Conservation (phyloP, 1,140 invertebrate genomes). For the Zaprionus inermis region DNA sequence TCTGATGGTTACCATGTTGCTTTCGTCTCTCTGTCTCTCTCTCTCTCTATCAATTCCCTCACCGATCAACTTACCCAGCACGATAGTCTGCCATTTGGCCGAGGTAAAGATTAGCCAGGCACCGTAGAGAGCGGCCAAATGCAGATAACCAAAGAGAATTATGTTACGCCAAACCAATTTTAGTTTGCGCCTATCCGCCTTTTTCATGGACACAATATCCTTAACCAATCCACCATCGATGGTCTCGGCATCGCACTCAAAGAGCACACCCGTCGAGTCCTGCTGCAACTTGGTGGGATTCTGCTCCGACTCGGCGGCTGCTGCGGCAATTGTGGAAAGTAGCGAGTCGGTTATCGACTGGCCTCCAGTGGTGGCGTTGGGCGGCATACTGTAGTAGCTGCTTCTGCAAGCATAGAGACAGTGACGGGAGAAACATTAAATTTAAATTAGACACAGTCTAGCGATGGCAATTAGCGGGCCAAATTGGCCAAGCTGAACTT, state of each 20-base stretch:
- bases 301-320: slow-evolving; percentile 60
- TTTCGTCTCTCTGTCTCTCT: background rate
- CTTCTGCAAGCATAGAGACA: slow-evolving; percentile 8
- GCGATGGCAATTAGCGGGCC: slow-evolving; percentile 51
- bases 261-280: slow-evolving; percentile 86
- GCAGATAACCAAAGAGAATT: slow-evolving; percentile 92
- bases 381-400: slow-evolving; percentile 70
- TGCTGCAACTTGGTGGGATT: slow-evolving; percentile 66
- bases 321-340: slow-evolving; percentile 49
- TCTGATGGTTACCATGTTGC: slow-evolving; percentile 12
- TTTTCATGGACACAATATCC: slow-evolving; percentile 82
- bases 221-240: slow-evolving; percentile 85
- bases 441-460: slow-evolving; percentile 27
- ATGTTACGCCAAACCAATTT: slow-evolving; percentile 97
- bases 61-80: slow-evolving; percentile 88
- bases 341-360: slow-evolving; percentile 78
- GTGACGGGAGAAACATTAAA: slow-evolving; percentile 18
- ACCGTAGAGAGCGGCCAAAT: slow-evolving; percentile 94
- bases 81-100: slow-evolving; percentile 90
- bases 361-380: slow-evolving; percentile 76
- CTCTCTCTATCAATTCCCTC: background rate
- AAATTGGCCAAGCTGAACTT: slow-evolving; percentile 68
- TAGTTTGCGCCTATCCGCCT: slow-evolving; percentile 83
- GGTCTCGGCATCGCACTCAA: slow-evolving; percentile 87
- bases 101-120: slow-evolving; percentile 91